A percentile compares a stretch with the other conserved stretches of the same genome.
phyloP scores from a whole-genome alignment of 2,113 vertebrate genomes.

The Gopherus evgoodei region DNA sequence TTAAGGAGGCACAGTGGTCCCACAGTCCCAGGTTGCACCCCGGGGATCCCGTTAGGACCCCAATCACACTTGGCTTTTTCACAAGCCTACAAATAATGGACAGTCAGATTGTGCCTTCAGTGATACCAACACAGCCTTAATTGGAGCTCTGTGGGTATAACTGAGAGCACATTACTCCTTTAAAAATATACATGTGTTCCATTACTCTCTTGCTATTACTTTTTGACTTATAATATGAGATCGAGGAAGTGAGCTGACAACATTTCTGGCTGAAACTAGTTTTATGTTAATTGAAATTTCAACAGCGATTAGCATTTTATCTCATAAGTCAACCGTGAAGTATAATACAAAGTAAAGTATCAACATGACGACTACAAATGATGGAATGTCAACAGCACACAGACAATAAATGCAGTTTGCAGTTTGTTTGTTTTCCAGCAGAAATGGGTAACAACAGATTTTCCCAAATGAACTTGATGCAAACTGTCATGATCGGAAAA shows the following conservation, averaged over 20 bases:
- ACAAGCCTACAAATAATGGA: not conserved
- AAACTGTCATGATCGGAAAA: not conserved
- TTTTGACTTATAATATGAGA: not conserved
- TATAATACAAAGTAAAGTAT: not conserved
- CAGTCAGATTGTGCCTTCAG: not conserved
- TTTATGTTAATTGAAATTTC: conserved; percentile 46
- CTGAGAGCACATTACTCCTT: not conserved
- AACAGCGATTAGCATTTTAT: conserved; percentile 10
- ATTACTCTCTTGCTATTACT: not conserved
- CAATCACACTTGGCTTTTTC: not conserved
- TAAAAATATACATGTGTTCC: not conserved
- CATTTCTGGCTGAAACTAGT: not conserved
- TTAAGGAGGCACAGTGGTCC: no score
- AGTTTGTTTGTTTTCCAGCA: not conserved
- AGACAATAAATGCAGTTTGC: not conserved
- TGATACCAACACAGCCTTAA: not conserved
- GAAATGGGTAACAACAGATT: not conserved
- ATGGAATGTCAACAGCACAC: fast-evolving
- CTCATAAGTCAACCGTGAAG: conserved; percentile 38
- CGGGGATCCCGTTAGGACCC: no score
- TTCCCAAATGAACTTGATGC: not conserved
- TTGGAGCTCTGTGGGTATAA: not conserved
- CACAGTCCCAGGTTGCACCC: no score
- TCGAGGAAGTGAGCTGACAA: not conserved
- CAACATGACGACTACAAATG: not conserved